These are phyloP conservation scores for Stenoptilia bipunctidactyla DNA, from an alignment of 2,888 invertebrate species.

Conservation along the genomic window DNA sequence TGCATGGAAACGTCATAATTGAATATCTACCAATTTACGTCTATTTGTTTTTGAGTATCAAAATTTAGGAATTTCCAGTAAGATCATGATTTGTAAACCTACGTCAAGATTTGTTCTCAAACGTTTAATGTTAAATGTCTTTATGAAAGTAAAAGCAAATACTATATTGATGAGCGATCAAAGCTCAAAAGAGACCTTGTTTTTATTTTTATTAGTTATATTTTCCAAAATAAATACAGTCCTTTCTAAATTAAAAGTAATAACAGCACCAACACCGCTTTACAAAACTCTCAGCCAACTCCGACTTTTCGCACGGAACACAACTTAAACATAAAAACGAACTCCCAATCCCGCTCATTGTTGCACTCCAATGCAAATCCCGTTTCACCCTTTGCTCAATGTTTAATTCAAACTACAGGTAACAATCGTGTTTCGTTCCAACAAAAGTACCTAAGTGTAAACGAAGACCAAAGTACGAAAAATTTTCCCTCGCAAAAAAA, in stretches of 20 bases:
- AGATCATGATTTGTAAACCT: too few species aligned
- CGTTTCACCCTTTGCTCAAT: slow-evolving; percentile 61
- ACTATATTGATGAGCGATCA: too few species aligned
- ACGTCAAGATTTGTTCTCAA: too few species aligned
- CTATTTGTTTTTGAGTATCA: too few species aligned
- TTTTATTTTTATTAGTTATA: too few species aligned
- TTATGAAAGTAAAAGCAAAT: too few species aligned
- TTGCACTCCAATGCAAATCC: slow-evolving; percentile 62
- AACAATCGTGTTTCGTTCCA: slow-evolving; percentile 49
- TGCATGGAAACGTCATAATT: too few species aligned
- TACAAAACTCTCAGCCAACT: slow-evolving; percentile 13
- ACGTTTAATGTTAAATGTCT: too few species aligned
- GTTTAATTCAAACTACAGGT: slow-evolving; percentile 66
- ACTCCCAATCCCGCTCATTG: slow-evolving; percentile 47
- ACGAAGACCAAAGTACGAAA: slow-evolving; percentile 62
- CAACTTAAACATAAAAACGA: slow-evolving; percentile 33
- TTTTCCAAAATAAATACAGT: background rate
- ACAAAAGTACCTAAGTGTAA: slow-evolving; percentile 68
- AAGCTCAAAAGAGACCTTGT: too few species aligned
- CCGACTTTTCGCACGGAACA: slow-evolving; percentile 19
- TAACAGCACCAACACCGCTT: background rate
- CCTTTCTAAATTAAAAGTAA: background rate
- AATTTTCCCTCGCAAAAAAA: slow-evolving; percentile 49
- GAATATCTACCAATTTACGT: too few species aligned
- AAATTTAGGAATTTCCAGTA: too few species aligned